Base-by-base conservation (phyloP, 2,888 invertebrate species). In the Alentia gelatinosa region DNA sequence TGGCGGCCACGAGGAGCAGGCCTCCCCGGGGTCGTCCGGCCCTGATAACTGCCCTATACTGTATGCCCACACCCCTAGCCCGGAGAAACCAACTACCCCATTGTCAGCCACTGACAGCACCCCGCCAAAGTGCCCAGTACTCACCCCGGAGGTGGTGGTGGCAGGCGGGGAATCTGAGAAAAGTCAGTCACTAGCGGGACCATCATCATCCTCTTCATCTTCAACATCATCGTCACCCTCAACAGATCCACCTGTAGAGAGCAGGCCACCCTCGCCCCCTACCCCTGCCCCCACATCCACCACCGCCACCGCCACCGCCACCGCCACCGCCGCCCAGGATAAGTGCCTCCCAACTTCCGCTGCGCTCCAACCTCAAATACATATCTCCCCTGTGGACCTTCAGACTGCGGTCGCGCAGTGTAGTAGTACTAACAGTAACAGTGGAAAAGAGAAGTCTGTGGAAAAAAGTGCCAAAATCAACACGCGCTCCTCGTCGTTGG, bases 101-200 rank as follows among this genome's bases (percentile, higher is more conserved):
- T 40, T n/a, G 9, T 79, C 79, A 12, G n/a, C 15, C 23, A 37
- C 35, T 19, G 12, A 1, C 7, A 15, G 15, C 79, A 15, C 37
- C 79, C 79, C 79, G 0, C 7, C 86, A 1, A 86, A 86, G 5
- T 86, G 86, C 86, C 86, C 42, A 0, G 35, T 30, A 12, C 86
- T 86, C 86, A 86, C 50, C 12, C 86, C 86, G 19, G 86, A 86
- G 30, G 33, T 86, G n/a, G n/a, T n/a, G n/a, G n/a, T n/a, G n/a
- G n/a, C 42, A 83, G 23, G 37, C 47, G 19, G 1, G 7, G 4
- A n/a, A 7, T 0, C 1, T 19, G 79, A 79, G 1, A 39, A 79
- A 26, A 79, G 12, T 4, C 35, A 39, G 39, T 79, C 79, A 23
- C 7, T n/a, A 75, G 79, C 26, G 39, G 4, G 3, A 23, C n/a